Base-by-base conservation (phyloP, 2,888 invertebrate genomes). In the Drosophila glabriapex region DNA sequence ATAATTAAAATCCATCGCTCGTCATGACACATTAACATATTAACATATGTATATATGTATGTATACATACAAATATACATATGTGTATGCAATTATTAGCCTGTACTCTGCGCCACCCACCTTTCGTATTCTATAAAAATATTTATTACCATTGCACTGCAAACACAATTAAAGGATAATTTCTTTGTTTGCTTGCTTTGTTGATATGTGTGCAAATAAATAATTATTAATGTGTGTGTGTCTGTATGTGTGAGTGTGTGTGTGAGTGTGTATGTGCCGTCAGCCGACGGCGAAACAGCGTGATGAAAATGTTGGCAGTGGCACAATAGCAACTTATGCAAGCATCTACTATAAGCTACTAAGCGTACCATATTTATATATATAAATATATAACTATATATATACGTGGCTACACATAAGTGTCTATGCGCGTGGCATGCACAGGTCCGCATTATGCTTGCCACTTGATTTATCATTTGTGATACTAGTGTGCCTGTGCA, bases 1-100 rank as follows among this genome's bases (percentile, higher is more conserved):
- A 83, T 84, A 86, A 79, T 86, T 81, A 76, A 83, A 81, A 73
- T 59, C 73, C 61, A 54, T 54, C 62, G 50, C 72, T 65, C 72
- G 37, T 76, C 76, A 69, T 73, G 68, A 64, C 60, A 69, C 74
- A 78, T 75, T 71, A 69, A 69, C 64, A 66, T 58, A 65, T 75
- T 68, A 63, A 54, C 65, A 56, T 73, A 31, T 49, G 43, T 37
- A 33, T 35, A 9, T 31, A 31, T 31, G 31, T 25, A 37, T 55
- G 62, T 78, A 52, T 41, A 52, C 29, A 33, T 31, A 50, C 35
- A 69, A 65, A 56, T 19, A 39, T 22, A 43, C 22, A 52, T 35
- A n/a, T 49, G 53, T 69, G 41, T 56, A 58, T 69, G 29, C 49
- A 53, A 59, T 70, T 73, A 79, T 82, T 70, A 58, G 53, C 56